Evolutionary conservation across 1,140 invertebrate genomes (phyloP), one percentile per base, ranked within the genome.

Genomic region (Rhynchophorus ferrugineus): DNA sequence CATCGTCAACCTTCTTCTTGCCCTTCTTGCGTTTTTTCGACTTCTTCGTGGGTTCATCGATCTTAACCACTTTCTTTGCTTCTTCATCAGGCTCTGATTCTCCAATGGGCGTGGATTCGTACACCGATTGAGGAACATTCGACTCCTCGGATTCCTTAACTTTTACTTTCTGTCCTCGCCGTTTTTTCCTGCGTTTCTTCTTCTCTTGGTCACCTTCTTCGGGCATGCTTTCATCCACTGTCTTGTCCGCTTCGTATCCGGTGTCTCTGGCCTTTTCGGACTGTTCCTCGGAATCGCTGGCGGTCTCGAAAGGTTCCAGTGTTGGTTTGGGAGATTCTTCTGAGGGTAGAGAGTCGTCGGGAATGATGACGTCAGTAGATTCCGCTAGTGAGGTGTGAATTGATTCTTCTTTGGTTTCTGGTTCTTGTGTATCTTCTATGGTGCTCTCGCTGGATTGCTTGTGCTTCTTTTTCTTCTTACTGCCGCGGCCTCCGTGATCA

Each of bases 201-300:
- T 67, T 68, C 9, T 67, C 64, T 5, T 57, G 37, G 14, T 63
- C 60, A 39, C 64, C 63, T 38, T 67, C 63, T 44, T 73, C 70
- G 7, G 70, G 69, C n/a, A 67, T 44, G 38, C 64, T 62, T 60
- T 78, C 76, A 54, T 79, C 77, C 13, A 77, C 66, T 3, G 75
- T 78, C 67, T 75, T 75, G 19, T 78, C 74, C 43, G 80, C 78
- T 16, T 76, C 68, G 61, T 80, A 80, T 20, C 78, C 76, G 39
- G 72, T 70, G 56, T 77, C 72, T 49, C 67, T 66, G 20, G 63
- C 53, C 18, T 51, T 36, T 38, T 55, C 62, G 3, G 61, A 57
- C 44, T 59, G 63, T 19, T 73, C 69, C 54, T 69, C 69, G 43
- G 70, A 67, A 59, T 73, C 68, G 57, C 70, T 68, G 47, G 71